These are phyloP conservation scores for Pygmarrhopalites habei DNA, from an alignment of 1,140 invertebrate species.

Conservation along the genomic window DNA sequence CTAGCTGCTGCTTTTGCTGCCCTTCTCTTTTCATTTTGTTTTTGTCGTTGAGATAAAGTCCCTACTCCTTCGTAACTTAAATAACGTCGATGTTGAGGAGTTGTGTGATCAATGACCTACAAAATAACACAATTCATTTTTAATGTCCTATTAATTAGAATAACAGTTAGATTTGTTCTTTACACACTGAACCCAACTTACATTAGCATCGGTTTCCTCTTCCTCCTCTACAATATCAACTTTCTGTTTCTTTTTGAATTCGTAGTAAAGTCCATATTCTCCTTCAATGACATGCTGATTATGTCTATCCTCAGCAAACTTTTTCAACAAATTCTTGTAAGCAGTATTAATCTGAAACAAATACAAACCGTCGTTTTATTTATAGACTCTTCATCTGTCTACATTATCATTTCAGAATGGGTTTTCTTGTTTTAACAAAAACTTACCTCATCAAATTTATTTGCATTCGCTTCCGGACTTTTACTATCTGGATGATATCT, in stretches of 20 bases:
- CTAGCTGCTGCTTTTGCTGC: conserved; percentile 66
- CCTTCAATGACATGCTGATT: conserved; percentile 41
- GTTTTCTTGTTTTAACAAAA: not conserved
- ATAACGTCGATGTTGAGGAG: conserved; percentile 80
- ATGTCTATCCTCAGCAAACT: conserved; percentile 43
- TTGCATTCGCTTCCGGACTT: conserved; percentile 52
- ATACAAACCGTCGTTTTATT: not conserved
- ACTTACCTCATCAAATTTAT: conserved; percentile 62
- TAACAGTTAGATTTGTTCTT: not conserved
- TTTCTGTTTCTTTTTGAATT: conserved; percentile 45
- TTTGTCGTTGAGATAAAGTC: conserved; percentile 65
- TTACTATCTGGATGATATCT: conserved; percentile 74
- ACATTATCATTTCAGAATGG: not conserved
- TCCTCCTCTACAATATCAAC: conserved; percentile 48
- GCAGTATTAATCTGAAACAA: conserved; percentile 49
- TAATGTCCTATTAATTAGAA: not conserved
- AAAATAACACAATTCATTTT: conserved; percentile 1
- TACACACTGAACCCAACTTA: not conserved
- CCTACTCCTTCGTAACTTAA: conserved; percentile 70
- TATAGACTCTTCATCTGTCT: not conserved
- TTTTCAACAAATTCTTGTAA: conserved; percentile 49
- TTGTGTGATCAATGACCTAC: conserved; percentile 58
- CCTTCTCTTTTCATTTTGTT: conserved; percentile 60
- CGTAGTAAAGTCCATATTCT: conserved; percentile 45
- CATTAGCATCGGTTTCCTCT: conserved; percentile 42